Percentiles rank a stretch among this genome's conserved stretches.
phyloP scores from a whole-genome alignment of 2,113 vertebrate genomes.

The Sphyrna mokarran region DNA sequence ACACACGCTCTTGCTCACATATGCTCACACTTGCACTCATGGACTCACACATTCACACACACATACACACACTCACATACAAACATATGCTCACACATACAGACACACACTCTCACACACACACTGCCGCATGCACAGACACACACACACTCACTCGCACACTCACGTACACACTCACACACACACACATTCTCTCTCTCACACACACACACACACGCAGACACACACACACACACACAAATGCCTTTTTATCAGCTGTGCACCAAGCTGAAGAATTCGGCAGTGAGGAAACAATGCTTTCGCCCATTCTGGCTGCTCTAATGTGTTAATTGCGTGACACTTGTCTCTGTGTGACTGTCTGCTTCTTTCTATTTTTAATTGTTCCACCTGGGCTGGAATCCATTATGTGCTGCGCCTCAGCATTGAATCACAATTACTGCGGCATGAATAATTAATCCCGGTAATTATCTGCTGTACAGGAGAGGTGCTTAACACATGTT shows the following conservation, averaged over 20 bases:
- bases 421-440: neutral
- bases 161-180: too few species aligned
- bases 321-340: constrained; percentile 35
- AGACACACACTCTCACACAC: neutral
- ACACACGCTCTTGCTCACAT: too few species aligned
- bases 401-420: constrained; percentile 4
- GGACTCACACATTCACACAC: too few species aligned
- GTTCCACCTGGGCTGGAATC: constrained; percentile 27
- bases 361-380: constrained; percentile 31
- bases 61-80: neutral
- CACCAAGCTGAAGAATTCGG: neutral
- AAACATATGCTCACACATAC: neutral
- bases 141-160: too few species aligned
- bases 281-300: neutral
- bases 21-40: too few species aligned
- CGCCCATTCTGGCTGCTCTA: neutral
- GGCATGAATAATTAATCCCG: constrained; percentile 36
- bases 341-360: constrained; percentile 33
- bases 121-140: too few species aligned
- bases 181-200: too few species aligned
- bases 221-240: neutral
- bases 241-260: neutral
- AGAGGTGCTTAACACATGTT: neutral
- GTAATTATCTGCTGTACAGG: constrained; percentile 38
- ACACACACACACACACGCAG: neutral